Percentiles rank a stretch among this genome's conserved stretches.
Conservation (phyloP, 92 coral and sea anemone genomes). For the Zoanthus solanderi region DNA sequence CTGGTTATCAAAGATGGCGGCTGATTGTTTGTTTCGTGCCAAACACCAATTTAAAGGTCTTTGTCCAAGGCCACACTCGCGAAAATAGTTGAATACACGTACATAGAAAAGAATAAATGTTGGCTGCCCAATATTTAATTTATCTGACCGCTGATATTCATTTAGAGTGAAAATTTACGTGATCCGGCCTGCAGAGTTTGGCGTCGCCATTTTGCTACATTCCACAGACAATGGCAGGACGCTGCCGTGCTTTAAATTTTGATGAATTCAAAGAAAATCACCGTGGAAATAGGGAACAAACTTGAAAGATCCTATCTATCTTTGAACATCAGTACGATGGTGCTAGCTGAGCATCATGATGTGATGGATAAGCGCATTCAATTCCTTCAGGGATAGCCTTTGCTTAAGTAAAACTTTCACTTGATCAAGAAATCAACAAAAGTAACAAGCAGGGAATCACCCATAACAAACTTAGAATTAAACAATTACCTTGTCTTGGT, state of each 20-base stretch:
- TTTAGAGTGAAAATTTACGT: background rate
- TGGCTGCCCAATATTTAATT: background rate
- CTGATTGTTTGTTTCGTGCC: background rate
- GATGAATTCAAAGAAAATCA: background rate
- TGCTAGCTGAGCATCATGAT: background rate
- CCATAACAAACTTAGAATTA: slow-evolving; percentile 5
- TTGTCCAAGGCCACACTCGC: background rate
- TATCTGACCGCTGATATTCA: background rate
- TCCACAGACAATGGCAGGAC: background rate
- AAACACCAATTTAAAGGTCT: background rate
- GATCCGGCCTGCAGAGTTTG: background rate
- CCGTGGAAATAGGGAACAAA: no score
- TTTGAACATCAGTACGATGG: background rate
- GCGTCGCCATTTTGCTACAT: background rate
- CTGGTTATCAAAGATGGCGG: background rate
- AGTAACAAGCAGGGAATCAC: background rate
- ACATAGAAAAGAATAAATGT: background rate
- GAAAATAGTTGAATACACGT: background rate
- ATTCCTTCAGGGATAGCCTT: background rate
- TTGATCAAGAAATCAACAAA: no score
- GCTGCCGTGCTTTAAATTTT: background rate
- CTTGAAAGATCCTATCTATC: background rate
- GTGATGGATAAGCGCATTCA: background rate
- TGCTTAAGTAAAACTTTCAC: background rate
- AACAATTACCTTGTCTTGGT: slow-evolving; percentile 20